Evolutionary conservation across 2,888 invertebrate species (phyloP).

Genomic region (Meteorus cinctellus): DNA sequence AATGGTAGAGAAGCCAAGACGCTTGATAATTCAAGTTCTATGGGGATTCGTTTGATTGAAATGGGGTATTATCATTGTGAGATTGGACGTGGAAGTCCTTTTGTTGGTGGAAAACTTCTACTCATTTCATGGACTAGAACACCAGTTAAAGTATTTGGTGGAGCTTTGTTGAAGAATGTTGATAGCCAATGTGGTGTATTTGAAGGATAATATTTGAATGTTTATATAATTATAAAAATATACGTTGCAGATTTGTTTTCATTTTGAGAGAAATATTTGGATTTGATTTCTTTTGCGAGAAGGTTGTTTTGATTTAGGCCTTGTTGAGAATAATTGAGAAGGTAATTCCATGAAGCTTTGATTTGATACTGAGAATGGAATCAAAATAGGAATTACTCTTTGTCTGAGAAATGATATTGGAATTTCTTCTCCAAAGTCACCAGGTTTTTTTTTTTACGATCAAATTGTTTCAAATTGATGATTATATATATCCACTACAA

Average conservation of each 20-base stretch:
- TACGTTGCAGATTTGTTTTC: too few relatives aligned
- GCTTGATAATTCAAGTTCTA: slow-evolving; percentile 58
- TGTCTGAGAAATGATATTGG: too few relatives aligned
- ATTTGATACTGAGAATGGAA: not conserved
- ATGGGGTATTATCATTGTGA: slow-evolving; percentile 73
- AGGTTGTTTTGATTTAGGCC: too few relatives aligned
- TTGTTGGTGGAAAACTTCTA: slow-evolving; percentile 72
- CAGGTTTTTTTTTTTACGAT: too few relatives aligned
- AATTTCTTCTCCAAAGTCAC: too few relatives aligned
- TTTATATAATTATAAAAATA: not conserved
- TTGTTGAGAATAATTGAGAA: not conserved
- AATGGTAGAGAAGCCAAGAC: not conserved
- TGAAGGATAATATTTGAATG: slow-evolving; percentile 51
- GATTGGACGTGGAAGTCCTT: slow-evolving; percentile 74
- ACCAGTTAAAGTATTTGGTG: slow-evolving; percentile 81
- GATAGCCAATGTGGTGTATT: slow-evolving; percentile 78
- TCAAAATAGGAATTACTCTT: too few relatives aligned
- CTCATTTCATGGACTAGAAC: slow-evolving; percentile 81
- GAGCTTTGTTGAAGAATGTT: slow-evolving; percentile 78
- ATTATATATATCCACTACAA: too few relatives aligned
- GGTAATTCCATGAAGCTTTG: not conserved
- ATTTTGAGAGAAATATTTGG: too few relatives aligned
- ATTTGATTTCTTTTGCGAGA: too few relatives aligned
- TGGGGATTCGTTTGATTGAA: slow-evolving; percentile 74
- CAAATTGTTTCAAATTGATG: too few relatives aligned